A percentile compares a stretch with the other conserved stretches of the same genome.
Evolutionary conservation across 1,140 invertebrate species (phyloP).

Genomic region (honey bee (Apis mellifera)): DNA sequence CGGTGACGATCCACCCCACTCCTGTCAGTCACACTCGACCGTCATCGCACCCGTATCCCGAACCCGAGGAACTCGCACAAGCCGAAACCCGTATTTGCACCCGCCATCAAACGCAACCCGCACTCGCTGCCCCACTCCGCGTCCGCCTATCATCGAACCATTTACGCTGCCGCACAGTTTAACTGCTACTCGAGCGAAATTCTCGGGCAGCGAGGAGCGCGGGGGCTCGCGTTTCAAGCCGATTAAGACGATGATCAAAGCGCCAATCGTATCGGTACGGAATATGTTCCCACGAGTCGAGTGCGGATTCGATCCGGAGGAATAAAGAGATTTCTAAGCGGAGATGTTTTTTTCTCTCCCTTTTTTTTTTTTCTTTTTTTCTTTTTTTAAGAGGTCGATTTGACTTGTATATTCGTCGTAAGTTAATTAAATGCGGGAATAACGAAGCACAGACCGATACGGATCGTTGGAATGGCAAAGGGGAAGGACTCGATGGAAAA

Average conservation of each 20-base stretch:
- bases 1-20: slow-evolving; percentile 27
- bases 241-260: slow-evolving; percentile 48
- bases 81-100: slow-evolving; percentile 50
- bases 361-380: too few species aligned
- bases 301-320: slow-evolving; percentile 19
- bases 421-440: slow-evolving; percentile 32
- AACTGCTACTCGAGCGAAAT: slow-evolving; percentile 46
- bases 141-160: slow-evolving; percentile 40
- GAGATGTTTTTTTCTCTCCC: background rate
- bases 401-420: slow-evolving; percentile 6
- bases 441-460: background rate
- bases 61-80: slow-evolving; percentile 36
- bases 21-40: slow-evolving; percentile 24
- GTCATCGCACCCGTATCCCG: slow-evolving; percentile 23
- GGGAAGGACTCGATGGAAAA: background rate
- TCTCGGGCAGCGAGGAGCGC: slow-evolving; percentile 23
- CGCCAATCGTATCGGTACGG: background rate
- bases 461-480: slow-evolving; percentile 5
- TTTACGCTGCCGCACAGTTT: slow-evolving; percentile 53
- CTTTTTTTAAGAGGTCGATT: slow-evolving; percentile 4
- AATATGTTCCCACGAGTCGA: slow-evolving; percentile 24
- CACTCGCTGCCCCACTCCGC: slow-evolving; percentile 16
- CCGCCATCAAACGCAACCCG: slow-evolving; percentile 25
- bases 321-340: background rate
- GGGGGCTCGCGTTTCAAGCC: slow-evolving; percentile 20